Conservation (phyloP, 2,888 invertebrate genomes). For the Archips crataeganus region DNA sequence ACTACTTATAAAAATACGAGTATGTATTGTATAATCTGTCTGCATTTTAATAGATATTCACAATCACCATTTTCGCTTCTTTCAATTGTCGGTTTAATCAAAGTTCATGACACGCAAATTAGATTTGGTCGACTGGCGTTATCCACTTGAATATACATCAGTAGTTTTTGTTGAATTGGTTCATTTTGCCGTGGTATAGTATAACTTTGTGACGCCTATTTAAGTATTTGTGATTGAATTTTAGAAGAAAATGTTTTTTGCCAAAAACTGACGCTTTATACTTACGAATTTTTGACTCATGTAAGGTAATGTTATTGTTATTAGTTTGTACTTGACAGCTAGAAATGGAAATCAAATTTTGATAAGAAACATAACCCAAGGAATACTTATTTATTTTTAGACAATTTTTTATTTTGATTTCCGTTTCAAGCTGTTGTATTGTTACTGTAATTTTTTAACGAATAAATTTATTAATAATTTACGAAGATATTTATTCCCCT, state of each 20-base stretch:
- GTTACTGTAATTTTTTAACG: conserved; percentile 7
- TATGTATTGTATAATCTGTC: too few species aligned
- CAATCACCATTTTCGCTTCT: too few species aligned
- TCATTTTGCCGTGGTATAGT: background rate
- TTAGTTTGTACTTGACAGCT: conserved; percentile 2
- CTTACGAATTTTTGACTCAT: background rate
- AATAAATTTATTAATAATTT: conserved; percentile 7
- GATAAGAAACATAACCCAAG: background rate
- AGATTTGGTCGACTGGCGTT: too few species aligned
- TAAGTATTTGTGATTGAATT: conserved; percentile 1
- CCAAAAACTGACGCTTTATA: conserved; percentile 7
- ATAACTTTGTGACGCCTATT: background rate
- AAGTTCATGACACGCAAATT: too few species aligned
- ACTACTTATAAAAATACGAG: too few species aligned
- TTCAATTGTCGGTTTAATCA: too few species aligned
- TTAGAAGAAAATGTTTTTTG: background rate
- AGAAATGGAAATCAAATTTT: background rate
- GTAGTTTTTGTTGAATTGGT: background rate
- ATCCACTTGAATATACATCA: too few species aligned
- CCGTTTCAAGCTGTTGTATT: background rate
- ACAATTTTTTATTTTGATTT: background rate
- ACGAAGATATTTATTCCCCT: background rate
- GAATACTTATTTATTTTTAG: conserved; percentile 4
- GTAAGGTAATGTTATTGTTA: conserved; percentile 14
- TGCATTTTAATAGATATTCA: too few species aligned